phyloP scores from a whole-genome alignment of 2,888 invertebrate species.

The Trachelus stipa region DNA sequence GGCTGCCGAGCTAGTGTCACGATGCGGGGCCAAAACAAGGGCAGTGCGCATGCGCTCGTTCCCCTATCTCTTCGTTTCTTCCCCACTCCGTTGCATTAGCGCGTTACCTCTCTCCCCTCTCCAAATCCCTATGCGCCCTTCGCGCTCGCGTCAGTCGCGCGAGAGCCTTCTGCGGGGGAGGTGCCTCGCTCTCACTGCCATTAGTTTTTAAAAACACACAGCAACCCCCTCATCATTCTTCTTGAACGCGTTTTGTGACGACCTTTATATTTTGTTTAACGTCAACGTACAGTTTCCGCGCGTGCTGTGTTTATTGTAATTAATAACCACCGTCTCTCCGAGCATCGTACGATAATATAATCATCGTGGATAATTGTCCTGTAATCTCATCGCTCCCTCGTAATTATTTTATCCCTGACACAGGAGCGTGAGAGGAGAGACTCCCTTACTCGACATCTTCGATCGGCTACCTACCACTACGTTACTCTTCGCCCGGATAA shows the following conservation, averaged over 20 bases:
- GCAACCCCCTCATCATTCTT: neutral
- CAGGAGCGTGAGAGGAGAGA: neutral
- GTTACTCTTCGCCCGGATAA: neutral
- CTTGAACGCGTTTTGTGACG: neutral
- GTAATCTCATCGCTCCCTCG: neutral
- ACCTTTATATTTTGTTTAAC: neutral
- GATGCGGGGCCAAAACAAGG: conserved; percentile 56
- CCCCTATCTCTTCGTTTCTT: conserved; percentile 30
- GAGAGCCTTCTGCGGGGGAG: conserved; percentile 63
- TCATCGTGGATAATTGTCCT: neutral
- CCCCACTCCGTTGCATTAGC: conserved; percentile 34
- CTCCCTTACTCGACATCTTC: neutral
- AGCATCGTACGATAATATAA: too few species aligned
- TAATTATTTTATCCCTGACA: neutral
- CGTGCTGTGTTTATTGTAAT: neutral
- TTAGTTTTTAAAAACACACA: conserved; percentile 25
- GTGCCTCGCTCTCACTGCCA: conserved; percentile 55
- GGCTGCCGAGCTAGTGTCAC: conserved; percentile 60
- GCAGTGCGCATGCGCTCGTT: conserved; percentile 56
- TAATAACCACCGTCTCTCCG: neutral
- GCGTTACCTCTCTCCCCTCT: conserved; percentile 35
- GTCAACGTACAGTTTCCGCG: neutral
- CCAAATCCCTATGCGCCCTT: conserved; percentile 41
- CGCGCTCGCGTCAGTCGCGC: conserved; percentile 62
- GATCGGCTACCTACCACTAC: neutral